phyloP scores from a whole-genome alignment of 2,888 invertebrate genomes.

The Amphipoea lucens region DNA sequence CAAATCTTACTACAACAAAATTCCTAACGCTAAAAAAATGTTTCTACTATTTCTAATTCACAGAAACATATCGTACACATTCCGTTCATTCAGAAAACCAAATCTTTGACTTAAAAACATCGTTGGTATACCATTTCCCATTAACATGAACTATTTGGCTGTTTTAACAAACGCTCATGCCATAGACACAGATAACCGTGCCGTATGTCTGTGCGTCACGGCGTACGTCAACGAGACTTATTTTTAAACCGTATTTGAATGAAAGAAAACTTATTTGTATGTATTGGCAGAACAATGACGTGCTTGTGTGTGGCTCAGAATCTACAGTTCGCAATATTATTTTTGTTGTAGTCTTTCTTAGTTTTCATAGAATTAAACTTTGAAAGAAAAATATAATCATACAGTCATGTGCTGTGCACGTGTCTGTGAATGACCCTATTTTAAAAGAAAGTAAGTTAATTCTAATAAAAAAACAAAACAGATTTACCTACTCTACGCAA shows the following conservation, averaged over 20 bases:
- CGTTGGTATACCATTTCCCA: constrained; percentile 23
- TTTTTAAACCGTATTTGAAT: constrained; percentile 45
- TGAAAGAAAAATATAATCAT: not conserved
- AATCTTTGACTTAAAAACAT: not conserved
- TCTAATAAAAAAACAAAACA: not conserved
- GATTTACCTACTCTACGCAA: not conserved
- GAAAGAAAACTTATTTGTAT: constrained; percentile 14
- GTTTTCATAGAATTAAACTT: not conserved
- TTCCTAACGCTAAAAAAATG: not conserved
- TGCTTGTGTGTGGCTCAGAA: not conserved
- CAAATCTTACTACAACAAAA: constrained; percentile 27
- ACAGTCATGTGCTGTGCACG: not conserved
- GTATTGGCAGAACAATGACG: constrained; percentile 25
- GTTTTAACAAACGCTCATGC: constrained; percentile 11
- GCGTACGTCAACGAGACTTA: constrained; percentile 50
- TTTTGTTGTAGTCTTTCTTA: not conserved
- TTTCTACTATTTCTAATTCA: constrained; percentile 31
- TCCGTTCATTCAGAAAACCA: constrained; percentile 34
- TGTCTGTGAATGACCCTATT: not conserved
- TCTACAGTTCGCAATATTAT: not conserved
- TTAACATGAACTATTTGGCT: constrained; percentile 13
- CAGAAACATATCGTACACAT: constrained; percentile 17
- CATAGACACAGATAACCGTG: not conserved
- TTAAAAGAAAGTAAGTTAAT: not conserved
- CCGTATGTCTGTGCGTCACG: constrained; percentile 52